Evolutionary conservation across 1,140 invertebrate genomes (phyloP).

Genomic region (Ceratosolen fusciceps): DNA sequence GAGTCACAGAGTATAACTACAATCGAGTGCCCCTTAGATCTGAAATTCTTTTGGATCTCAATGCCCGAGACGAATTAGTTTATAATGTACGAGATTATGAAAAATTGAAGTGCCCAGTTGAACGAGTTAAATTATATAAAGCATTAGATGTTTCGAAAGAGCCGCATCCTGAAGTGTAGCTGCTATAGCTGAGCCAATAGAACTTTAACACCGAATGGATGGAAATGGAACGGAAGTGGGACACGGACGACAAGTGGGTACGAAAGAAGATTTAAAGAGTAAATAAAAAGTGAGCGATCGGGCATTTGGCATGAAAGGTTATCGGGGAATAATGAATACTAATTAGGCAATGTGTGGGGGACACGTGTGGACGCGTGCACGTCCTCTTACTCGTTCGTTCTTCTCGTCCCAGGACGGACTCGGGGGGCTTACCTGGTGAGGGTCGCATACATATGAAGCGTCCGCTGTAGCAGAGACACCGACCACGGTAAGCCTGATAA

Average conservation of each 20-base stretch:
- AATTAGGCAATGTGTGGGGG: slow-evolving; percentile 27
- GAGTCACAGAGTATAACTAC: too few species aligned
- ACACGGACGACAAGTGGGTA: too few species aligned
- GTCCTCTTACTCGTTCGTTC: too few species aligned
- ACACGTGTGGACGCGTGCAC: too few species aligned
- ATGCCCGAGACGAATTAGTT: too few species aligned
- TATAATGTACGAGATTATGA: too few species aligned
- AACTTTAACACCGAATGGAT: neutral
- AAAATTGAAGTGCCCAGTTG: neutral
- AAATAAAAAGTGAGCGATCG: neutral
- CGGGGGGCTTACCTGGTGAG: slow-evolving; percentile 76
- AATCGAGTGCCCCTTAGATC: too few species aligned
- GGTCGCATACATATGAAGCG: slow-evolving; percentile 92
- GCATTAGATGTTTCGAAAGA: neutral
- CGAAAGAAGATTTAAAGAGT: too few species aligned
- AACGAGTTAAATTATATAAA: neutral
- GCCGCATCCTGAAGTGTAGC: neutral
- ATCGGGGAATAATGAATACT: slow-evolving; percentile 32
- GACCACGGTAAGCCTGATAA: slow-evolving; percentile 88
- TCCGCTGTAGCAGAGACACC: slow-evolving; percentile 91
- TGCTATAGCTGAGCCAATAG: neutral
- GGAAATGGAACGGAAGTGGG: neutral
- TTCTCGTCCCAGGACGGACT: neutral
- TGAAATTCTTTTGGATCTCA: too few species aligned
- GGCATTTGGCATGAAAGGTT: neutral